These are phyloP conservation scores for Rhodinocichla rosea DNA, from an alignment of 2,113 vertebrate genomes.

Conservation along the genomic window DNA sequence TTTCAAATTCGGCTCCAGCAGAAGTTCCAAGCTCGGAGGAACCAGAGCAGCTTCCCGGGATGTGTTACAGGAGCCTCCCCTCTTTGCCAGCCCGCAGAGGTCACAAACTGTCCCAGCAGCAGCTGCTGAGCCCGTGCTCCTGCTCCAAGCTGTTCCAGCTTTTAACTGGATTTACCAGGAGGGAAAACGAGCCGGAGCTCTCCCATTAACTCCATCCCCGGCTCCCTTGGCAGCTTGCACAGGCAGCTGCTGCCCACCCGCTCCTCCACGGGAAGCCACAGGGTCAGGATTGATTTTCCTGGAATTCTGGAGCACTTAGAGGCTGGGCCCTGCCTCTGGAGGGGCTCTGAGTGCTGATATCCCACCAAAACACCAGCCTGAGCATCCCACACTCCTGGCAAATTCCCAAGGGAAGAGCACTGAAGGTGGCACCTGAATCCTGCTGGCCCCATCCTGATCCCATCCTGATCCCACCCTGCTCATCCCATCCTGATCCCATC, in stretches of 20 bases:
- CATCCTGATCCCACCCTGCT: not conserved
- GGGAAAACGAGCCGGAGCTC: slow-evolving; percentile 52
- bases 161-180: slow-evolving; percentile 50
- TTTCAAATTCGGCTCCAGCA: not conserved
- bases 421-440: not conserved
- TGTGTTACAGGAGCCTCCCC: not conserved
- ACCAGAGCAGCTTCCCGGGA: not conserved
- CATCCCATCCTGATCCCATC: not conserved
- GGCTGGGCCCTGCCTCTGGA: not conserved
- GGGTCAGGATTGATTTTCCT: not conserved
- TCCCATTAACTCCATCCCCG: slow-evolving; percentile 18
- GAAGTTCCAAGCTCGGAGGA: not conserved
- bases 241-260: slow-evolving; percentile 48
- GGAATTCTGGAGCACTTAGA: not conserved
- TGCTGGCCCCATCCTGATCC: not conserved
- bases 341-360: not conserved
- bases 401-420: not conserved
- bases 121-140: slow-evolving; percentile 43
- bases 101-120: slow-evolving; percentile 42
- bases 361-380: not conserved
- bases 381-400: not conserved
- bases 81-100: slow-evolving; percentile 33
- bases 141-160: slow-evolving; percentile 58
- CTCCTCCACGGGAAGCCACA: not conserved
- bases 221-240: slow-evolving; percentile 41